Base-by-base conservation (phyloP, 2,888 invertebrate genomes). In the Neria commutata region DNA sequence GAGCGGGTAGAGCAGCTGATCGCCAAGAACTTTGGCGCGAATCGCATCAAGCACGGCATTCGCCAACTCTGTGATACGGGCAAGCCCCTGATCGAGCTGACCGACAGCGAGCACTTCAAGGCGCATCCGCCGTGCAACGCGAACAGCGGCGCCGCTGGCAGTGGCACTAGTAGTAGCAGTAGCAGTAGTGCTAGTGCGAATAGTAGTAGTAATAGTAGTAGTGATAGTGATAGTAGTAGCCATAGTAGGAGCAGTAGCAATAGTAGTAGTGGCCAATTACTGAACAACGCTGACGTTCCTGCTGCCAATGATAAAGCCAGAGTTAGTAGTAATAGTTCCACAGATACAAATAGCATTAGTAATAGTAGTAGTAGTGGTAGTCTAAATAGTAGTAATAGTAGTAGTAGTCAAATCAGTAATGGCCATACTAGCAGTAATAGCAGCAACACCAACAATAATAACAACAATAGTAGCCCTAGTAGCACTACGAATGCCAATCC, bases 1-100 rank as follows among this genome's bases (percentile, higher is more conserved):
- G 81, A 83, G 58, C 81, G 83, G 48, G 84, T 85, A 45, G 85
- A 85, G 69, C 79, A 82, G 62, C 81, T 87, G 71, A 81, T 83
- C 71, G 80, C 82, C 63, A 83, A 83, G 72, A 83, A 85, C 74
- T 79, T 85, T 72, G 82, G 82, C 61, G 75, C 73, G 54, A 81
- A 81, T 77, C 81, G 81, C 68, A 76, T 82, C 56, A 78, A 80
- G 71, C 82, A 82, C 72, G 81, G 81, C 71, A 74, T 82, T 65
- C 81, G 81, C 67, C 81, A 81, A 76, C 79, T 82, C 75, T 82
- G 82, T 78, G 82, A 82, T 76, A 78, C 78, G 72, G 81, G 80
- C 71, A 79, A 78, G 75, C 78, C 81, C 65, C 70, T 80, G 71
- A 74, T 80, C 69, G 77, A 80, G 67, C 69, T 81, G 62, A 77